Percentiles rank a stretch among this genome's conserved stretches.
phyloP scores from a whole-genome alignment of 2,888 invertebrate genomes.

The Drosophila buzzatii region DNA sequence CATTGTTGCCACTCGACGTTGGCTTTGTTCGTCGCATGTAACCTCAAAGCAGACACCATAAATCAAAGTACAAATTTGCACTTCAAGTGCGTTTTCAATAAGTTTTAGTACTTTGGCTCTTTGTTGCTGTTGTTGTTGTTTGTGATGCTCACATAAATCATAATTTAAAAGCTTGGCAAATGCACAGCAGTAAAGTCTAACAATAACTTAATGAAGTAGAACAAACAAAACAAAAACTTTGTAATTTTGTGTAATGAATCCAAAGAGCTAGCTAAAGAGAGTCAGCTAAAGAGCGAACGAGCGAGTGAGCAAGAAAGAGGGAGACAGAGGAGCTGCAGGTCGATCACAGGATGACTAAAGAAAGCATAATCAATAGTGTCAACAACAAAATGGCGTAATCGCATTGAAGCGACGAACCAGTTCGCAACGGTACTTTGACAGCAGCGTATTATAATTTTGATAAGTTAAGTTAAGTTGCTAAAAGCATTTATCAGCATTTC shows the following conservation, averaged over 20 bases:
- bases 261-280: slow-evolving; percentile 21
- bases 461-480: slow-evolving; percentile 5
- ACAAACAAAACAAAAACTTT: slow-evolving; percentile 45
- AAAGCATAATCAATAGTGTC: neutral
- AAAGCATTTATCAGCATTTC: slow-evolving; percentile 16
- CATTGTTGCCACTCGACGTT: slow-evolving; percentile 65
- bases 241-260: slow-evolving; percentile 34
- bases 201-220: slow-evolving; percentile 53
- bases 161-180: slow-evolving; percentile 52
- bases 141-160: slow-evolving; percentile 58
- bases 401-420: neutral
- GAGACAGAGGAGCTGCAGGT: neutral
- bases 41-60: slow-evolving; percentile 80
- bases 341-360: slow-evolving; percentile 52
- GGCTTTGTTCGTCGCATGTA: slow-evolving; percentile 48
- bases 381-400: slow-evolving; percentile 29
- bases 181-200: slow-evolving; percentile 20
- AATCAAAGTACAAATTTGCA: slow-evolving; percentile 78
- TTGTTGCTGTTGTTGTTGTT: slow-evolving; percentile 30
- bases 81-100: slow-evolving; percentile 76
- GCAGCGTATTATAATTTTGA: slow-evolving; percentile 18
- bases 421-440: neutral
- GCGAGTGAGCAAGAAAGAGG: neutral
- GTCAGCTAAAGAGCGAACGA: neutral
- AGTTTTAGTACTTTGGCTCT: slow-evolving; percentile 53